Evolutionary conservation across 2,797 vertebrate species (phyloP), one percentile per base, ranked within the genome.

Genomic region (Catharus ustulatus): DNA sequence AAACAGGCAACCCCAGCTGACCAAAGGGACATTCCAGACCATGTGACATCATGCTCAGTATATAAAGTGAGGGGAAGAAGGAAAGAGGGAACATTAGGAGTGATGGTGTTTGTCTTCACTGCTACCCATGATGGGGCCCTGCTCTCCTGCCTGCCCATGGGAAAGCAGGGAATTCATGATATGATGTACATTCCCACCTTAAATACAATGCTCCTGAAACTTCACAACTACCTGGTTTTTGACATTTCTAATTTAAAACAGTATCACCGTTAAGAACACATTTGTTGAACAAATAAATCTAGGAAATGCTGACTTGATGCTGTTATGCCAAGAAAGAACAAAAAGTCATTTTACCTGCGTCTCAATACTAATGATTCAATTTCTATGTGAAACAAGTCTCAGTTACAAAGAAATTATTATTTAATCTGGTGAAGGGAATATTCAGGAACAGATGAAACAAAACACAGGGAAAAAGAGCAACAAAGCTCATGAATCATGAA

Each of bases 181-280:
- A 61, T 32, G 26, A 91, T 79, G 29, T n/a, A 38, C 4, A 40
- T 58, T 89, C 58, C 42, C 43, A 73, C 57, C 13, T 64, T 38
- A 75, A 90, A 93, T 62, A 84, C 8, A 79, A 38, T 11, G 45
- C 32, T 90, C n/a, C 55, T 69, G 30, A 80, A 93, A 90, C 38
- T 84, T 91, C 54, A 89, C 27, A 90, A 74, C 69, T 92, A 96
- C 13, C 51, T 73, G 42, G 40, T 72, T 92, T 90, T 24, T 52
- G 45, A 36, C 32, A 68, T 74, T 96, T 95, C 89, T 81, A 89
- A 95, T 93, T 95, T 93, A 92, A 76, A 68, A 79, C n/a, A 78
- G 45, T 63, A 89, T 59, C 18, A 5, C 59, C 84, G 10, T 55
- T 91, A 42, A 88, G n/a, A 96, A 83, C 8, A 45, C 43, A 84